Evolutionary conservation across 2,113 vertebrate species (phyloP).

Genomic region (Lagopus muta): DNA sequence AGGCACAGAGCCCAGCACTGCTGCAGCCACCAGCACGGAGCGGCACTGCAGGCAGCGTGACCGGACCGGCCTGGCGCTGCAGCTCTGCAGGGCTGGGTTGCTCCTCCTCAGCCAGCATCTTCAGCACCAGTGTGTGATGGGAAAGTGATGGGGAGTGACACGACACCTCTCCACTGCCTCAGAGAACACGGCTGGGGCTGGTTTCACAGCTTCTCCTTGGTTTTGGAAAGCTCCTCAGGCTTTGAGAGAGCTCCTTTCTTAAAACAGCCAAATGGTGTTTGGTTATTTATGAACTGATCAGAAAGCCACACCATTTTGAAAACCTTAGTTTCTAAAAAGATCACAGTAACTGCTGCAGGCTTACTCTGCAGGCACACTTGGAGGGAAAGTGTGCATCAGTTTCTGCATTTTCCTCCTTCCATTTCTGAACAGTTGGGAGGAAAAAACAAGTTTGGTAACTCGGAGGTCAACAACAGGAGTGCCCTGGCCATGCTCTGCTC

Average conservation of each 20-base stretch:
- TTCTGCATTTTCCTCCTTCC: neutral
- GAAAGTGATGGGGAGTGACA: neutral
- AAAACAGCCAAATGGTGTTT: neutral
- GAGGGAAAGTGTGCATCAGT: neutral
- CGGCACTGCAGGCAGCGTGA: too few relatives aligned
- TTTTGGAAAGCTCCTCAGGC: neutral
- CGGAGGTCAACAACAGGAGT: neutral
- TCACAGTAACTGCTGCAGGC: neutral
- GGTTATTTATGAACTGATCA: neutral
- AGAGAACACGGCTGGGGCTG: neutral
- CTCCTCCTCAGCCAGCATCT: neutral
- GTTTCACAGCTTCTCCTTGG: neutral
- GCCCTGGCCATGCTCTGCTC: accelerated
- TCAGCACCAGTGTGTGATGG: neutral
- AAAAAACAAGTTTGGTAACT: neutral
- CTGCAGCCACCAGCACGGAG: too few relatives aligned
- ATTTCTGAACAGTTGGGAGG: neutral
- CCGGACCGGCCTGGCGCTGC: too few relatives aligned
- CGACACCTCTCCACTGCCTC: neutral
- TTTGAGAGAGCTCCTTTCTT: neutral
- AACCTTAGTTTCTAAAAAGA: slow-evolving; percentile 2
- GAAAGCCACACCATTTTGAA: neutral
- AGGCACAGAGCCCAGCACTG: neutral
- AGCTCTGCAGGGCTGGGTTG: neutral
- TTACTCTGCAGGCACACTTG: neutral